Evolutionary conservation across 1,140 invertebrate species (phyloP).

Genomic region (Rhopalosiphum padi): DNA sequence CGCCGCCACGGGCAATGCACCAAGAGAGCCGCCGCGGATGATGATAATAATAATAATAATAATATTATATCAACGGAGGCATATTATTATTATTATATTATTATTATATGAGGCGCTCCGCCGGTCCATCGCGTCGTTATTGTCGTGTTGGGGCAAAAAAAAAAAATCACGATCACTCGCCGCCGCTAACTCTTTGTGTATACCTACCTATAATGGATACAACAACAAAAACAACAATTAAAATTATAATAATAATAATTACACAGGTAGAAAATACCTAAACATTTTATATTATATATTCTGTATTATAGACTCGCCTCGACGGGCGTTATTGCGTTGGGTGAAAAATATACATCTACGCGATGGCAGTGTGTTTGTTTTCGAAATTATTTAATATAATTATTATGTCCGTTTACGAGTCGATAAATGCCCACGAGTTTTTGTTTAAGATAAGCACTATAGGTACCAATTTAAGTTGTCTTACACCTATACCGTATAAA

Average conservation of each 20-base stretch:
- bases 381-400: too few relatives aligned
- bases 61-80: constrained; percentile 12
- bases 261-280: neutral
- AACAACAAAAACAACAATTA: neutral
- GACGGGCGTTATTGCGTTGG: neutral
- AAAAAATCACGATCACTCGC: neutral
- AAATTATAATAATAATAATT: neutral
- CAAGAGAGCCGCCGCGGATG: constrained; percentile 4
- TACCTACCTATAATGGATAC: neutral
- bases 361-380: neutral
- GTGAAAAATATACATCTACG: neutral
- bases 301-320: too few relatives aligned
- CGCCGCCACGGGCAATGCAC: constrained; percentile 36
- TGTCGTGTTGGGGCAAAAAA: neutral
- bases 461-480: too few relatives aligned
- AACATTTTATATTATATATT: neutral
- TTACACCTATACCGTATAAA: neutral
- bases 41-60: neutral
- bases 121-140: neutral
- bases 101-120: neutral
- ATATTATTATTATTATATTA: neutral
- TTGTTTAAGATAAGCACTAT: too few relatives aligned
- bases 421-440: too few relatives aligned
- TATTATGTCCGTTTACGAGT: neutral
- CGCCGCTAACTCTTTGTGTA: neutral